phyloP scores from a whole-genome alignment of 2,888 invertebrate species.

The Scaptomyza parva region DNA sequence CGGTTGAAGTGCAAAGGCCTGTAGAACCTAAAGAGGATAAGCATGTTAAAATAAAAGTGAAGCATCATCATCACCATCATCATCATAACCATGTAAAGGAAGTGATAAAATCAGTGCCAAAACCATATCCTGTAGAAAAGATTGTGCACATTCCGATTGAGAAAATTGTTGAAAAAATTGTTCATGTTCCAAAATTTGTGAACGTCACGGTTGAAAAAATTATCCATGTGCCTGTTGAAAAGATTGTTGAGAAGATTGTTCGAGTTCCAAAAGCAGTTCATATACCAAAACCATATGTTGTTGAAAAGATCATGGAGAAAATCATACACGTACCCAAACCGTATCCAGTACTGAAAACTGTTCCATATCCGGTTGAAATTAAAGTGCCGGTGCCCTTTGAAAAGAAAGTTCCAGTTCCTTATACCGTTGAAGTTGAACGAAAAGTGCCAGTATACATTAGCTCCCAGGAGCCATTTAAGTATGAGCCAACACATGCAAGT shows the following conservation, averaged over 20 bases:
- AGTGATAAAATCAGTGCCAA: slow-evolving; percentile 86
- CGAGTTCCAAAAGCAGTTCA: slow-evolving; percentile 86
- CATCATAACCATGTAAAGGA: slow-evolving; percentile 88
- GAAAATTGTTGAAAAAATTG: slow-evolving; percentile 85
- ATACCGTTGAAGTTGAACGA: slow-evolving; percentile 84
- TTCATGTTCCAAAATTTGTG: slow-evolving; percentile 85
- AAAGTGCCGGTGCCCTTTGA: slow-evolving; percentile 84
- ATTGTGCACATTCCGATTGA: slow-evolving; percentile 84
- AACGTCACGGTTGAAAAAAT: slow-evolving; percentile 86
- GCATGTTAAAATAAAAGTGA: slow-evolving; percentile 80
- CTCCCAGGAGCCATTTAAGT: slow-evolving; percentile 83
- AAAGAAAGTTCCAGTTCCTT: slow-evolving; percentile 69
- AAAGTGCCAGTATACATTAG: slow-evolving; percentile 84
- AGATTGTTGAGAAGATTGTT: slow-evolving; percentile 85
- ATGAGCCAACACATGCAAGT: slow-evolving; percentile 58
- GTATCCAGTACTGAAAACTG: slow-evolving; percentile 68
- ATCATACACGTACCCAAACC: slow-evolving; percentile 86
- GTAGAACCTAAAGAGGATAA: slow-evolving; percentile 27
- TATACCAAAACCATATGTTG: slow-evolving; percentile 85
- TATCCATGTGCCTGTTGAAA: slow-evolving; percentile 84
- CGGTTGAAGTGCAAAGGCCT: slow-evolving; percentile 24
- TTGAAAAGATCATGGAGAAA: slow-evolving; percentile 85
- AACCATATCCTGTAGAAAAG: slow-evolving; percentile 86
- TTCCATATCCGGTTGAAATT: slow-evolving; percentile 60
- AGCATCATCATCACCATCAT: slow-evolving; percentile 89